Conservation (phyloP, 2,113 vertebrate species). For the Serranochromis macrocephalus region DNA sequence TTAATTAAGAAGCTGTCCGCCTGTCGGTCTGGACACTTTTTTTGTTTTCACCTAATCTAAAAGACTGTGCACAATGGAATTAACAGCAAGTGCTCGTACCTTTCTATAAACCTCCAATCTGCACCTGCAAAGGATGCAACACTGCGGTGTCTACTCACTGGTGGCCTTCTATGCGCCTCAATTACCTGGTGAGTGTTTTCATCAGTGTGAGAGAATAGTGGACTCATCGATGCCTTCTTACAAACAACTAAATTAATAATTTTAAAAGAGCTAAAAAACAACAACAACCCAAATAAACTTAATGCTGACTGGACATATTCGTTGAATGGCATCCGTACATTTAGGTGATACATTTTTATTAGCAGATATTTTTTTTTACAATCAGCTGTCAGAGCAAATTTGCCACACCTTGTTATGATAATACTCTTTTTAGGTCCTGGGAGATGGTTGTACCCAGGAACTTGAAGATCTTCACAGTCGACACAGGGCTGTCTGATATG, state of each 20-base stretch:
- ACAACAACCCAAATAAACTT: not conserved
- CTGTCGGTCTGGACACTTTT: not conserved
- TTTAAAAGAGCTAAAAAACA: not conserved
- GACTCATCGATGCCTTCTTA: not conserved
- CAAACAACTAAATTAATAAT: not conserved
- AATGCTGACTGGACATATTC: not conserved
- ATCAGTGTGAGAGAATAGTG: not conserved
- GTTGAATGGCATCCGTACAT: not conserved
- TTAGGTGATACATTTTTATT: not conserved
- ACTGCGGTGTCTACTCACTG: not conserved
- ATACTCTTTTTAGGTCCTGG: not conserved
- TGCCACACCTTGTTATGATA: not conserved
- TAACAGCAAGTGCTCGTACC: not conserved
- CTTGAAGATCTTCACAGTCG: too few species aligned
- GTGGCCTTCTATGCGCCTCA: not conserved
- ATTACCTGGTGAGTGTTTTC: not conserved
- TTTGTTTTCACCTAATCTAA: not conserved
- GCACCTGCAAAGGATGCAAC: not conserved
- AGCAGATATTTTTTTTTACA: not conserved
- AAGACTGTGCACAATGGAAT: not conserved
- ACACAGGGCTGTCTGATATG: too few species aligned
- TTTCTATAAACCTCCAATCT: not conserved
- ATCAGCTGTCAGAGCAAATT: not conserved
- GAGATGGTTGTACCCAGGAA: too few species aligned
- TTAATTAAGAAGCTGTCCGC: not conserved